A percentile compares a stretch with the other conserved stretches of the same genome.
These are phyloP conservation scores for Therioaphis trifolii DNA, from an alignment of 2,888 invertebrate species.

Conservation along the genomic window DNA sequence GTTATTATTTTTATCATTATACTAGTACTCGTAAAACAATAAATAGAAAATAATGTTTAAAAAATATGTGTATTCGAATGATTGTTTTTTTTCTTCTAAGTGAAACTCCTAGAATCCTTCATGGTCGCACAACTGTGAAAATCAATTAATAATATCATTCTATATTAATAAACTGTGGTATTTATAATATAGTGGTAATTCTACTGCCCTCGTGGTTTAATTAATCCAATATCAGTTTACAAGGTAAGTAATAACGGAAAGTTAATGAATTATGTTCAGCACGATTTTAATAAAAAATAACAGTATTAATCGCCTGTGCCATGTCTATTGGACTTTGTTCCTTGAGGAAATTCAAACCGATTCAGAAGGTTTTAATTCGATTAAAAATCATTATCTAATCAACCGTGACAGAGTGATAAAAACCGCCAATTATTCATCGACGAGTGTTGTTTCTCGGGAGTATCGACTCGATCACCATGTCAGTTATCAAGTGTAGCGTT, in stretches of 20 bases:
- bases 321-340: background rate
- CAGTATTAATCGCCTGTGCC: background rate
- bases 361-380: background rate
- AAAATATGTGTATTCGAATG: slow-evolving; percentile 25
- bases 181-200: background rate
- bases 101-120: slow-evolving; percentile 32
- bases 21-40: slow-evolving; percentile 55
- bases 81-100: slow-evolving; percentile 32
- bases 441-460: background rate
- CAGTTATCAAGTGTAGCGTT: slow-evolving; percentile 20
- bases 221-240: background rate
- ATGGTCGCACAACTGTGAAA: background rate
- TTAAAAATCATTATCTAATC: background rate
- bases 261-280: background rate
- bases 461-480: slow-evolving; percentile 18
- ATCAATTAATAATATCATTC: slow-evolving; percentile 3
- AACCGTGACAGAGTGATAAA: background rate
- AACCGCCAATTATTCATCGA: background rate
- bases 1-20: slow-evolving; percentile 60
- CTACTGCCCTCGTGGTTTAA: background rate
- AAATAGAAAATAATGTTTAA: slow-evolving; percentile 58
- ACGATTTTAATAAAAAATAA: background rate
- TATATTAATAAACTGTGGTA: background rate
- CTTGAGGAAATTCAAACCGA: background rate
- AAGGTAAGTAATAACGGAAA: slow-evolving; percentile 27